A percentile compares a stretch with the other conserved stretches of the same genome.
phyloP scores from a whole-genome alignment of 2,888 invertebrate species.

The Hydropsyche betteni region DNA sequence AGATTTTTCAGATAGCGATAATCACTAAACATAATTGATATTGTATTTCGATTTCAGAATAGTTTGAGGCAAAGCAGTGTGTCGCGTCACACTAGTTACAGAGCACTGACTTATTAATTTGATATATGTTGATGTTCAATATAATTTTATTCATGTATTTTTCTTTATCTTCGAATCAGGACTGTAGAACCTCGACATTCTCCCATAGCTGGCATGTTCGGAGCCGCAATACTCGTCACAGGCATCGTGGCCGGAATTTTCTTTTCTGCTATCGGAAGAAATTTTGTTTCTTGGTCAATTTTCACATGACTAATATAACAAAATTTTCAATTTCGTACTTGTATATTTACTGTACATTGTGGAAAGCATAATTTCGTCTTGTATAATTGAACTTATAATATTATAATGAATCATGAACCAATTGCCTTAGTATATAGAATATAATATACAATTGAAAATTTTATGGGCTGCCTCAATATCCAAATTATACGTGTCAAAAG shows the following conservation, averaged over 20 bases:
- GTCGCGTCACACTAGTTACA: too few relatives aligned
- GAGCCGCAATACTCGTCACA: conserved; percentile 89
- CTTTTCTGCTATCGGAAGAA: conserved; percentile 77
- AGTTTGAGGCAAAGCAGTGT: too few relatives aligned
- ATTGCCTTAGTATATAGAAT: conserved; percentile 26
- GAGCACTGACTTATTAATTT: not conserved
- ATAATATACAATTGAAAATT: not conserved
- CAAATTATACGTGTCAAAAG: too few relatives aligned
- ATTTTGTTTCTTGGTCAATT: conserved; percentile 60
- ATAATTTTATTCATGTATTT: conserved; percentile 34
- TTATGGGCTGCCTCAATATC: too few relatives aligned
- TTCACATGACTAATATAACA: conserved; percentile 53
- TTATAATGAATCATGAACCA: not conserved
- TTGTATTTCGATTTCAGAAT: too few relatives aligned
- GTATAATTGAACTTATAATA: too few relatives aligned
- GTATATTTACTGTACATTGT: not conserved
- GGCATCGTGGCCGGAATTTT: conserved; percentile 88
- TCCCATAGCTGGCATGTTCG: conserved; percentile 94
- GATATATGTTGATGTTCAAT: conserved; percentile 34
- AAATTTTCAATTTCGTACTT: conserved; percentile 4
- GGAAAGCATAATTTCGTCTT: too few relatives aligned
- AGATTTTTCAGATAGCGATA: too few relatives aligned
- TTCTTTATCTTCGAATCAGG: conserved; percentile 62
- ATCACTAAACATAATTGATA: too few relatives aligned
- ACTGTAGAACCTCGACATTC: conserved; percentile 84